Evolutionary conservation across 2,888 invertebrate species (phyloP), one percentile per base, ranked within the genome.

Genomic region (Drosophila testacea): DNA sequence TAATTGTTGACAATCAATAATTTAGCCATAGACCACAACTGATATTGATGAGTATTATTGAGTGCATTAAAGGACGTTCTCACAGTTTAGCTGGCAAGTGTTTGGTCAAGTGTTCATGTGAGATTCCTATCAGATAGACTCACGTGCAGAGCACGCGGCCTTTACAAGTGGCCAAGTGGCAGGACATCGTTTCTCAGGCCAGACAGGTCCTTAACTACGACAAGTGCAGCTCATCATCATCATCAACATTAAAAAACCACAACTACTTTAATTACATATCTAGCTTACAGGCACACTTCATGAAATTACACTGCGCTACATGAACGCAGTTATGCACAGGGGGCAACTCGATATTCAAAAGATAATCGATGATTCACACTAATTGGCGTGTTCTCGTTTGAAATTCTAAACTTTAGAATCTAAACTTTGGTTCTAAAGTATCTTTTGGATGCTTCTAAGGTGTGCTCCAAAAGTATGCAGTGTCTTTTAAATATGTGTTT

Each of bases 61-160:
- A 55, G 68, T 42, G 50, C 61, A 50, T 48, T 65, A 50, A 52
- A 52, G 71, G 83, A 72, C 55, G 55, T 70, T 82, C 82, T 51
- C 85, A 83, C 80, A 77, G 42, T 63, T 55, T 66, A 41, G 11
- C 27, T 27, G 57, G 56, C 74, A 50, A 75, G 65, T 84, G 85
- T 36, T 9, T n/a, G 46, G 46, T 10, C 32, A 32, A 16, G 6
- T 22, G 47, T 34, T 32, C 71, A 75, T 81, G 67, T 57, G 69
- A 83, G 77, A 81, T 84, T 71, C 62, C 73, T 77, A 87, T 83
- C 80, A 50, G 48, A 22, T 28, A 28, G 32, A 42, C 63, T 78
- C 90, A 90, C 91, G 91, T 91, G 91, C 80, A 78, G 63, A 74
- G 54, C 91, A 90, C 90, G 90, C 91, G 90, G 77, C 90, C 57